phyloP scores from a whole-genome alignment of 2,888 invertebrate species.

The Sialis lutaria region DNA sequence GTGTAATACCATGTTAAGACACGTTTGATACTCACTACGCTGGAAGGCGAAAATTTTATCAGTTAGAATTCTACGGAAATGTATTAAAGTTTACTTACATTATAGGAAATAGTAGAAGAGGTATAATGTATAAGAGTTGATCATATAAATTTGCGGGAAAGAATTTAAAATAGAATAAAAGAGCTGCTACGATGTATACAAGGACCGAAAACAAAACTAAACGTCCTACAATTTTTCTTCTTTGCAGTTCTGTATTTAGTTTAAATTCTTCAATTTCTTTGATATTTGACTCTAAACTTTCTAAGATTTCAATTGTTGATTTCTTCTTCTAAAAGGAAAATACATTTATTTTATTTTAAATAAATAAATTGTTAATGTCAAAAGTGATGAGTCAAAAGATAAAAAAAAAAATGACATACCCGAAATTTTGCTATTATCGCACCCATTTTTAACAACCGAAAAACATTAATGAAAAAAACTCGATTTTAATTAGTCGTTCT shows the following conservation, averaged over 20 bases:
- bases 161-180: slow-evolving; percentile 64
- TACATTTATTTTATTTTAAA: neutral
- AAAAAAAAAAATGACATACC: slow-evolving; percentile 29
- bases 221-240: slow-evolving; percentile 65
- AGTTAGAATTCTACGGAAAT: neutral
- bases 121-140: slow-evolving; percentile 56
- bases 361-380: slow-evolving; percentile 3
- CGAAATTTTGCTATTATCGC: slow-evolving; percentile 47
- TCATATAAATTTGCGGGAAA: slow-evolving; percentile 60
- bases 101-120: slow-evolving; percentile 63
- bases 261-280: slow-evolving; percentile 65
- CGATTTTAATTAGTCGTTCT: slow-evolving; percentile 1
- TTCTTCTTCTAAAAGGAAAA: slow-evolving; percentile 32
- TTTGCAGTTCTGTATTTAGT: slow-evolving; percentile 59
- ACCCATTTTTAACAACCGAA: slow-evolving; percentile 33
- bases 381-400: neutral
- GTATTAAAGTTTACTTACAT: slow-evolving; percentile 44
- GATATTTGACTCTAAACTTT: slow-evolving; percentile 63
- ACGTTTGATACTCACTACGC: slow-evolving; percentile 61
- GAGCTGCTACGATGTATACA: slow-evolving; percentile 49
- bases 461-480: neutral
- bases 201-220: slow-evolving; percentile 54
- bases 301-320: slow-evolving; percentile 38
- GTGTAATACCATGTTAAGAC: slow-evolving; percentile 79
- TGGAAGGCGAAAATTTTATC: slow-evolving; percentile 23